phyloP scores from a whole-genome alignment of 2,888 invertebrate species.

The Macrophya alboannulata region DNA sequence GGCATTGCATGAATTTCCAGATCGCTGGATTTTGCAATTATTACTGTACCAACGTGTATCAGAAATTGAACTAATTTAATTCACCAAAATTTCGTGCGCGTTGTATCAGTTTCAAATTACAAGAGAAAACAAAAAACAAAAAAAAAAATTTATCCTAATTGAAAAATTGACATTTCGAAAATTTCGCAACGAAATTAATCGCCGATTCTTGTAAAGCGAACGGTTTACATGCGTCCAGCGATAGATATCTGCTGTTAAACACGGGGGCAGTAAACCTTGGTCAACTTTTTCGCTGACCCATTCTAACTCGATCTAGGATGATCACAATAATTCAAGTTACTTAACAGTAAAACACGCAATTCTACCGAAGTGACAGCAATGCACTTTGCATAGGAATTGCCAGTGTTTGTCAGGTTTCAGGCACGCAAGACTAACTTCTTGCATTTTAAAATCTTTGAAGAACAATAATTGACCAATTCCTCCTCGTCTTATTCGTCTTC shows the following conservation, averaged over 20 bases:
- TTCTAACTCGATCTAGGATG: slow-evolving; percentile 1
- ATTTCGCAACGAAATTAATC: too few relatives aligned
- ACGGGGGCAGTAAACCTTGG: slow-evolving; percentile 22
- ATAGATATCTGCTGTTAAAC: neutral
- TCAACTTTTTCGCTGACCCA: slow-evolving; percentile 47
- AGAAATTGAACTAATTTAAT: neutral
- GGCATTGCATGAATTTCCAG: neutral
- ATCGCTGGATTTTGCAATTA: neutral
- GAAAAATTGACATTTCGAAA: neutral
- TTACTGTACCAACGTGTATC: neutral
- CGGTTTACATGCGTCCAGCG: slow-evolving; percentile 23
- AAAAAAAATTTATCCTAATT: neutral
- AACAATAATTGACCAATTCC: slow-evolving; percentile 30
- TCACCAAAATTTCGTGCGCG: neutral
- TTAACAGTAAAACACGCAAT: slow-evolving; percentile 48
- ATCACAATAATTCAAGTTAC: slow-evolving; percentile 27
- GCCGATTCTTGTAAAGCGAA: neutral
- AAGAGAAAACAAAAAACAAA: neutral
- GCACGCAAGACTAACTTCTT: slow-evolving; percentile 38
- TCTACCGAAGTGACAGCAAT: slow-evolving; percentile 34
- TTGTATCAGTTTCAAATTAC: neutral
- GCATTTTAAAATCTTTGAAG: slow-evolving; percentile 38
- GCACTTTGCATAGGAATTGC: slow-evolving; percentile 54
- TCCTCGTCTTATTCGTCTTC: neutral
- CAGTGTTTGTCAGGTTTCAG: slow-evolving; percentile 32